These are phyloP conservation scores for Lophotriccus pileatus DNA, from an alignment of 2,797 vertebrate species.

Conservation along the genomic window DNA sequence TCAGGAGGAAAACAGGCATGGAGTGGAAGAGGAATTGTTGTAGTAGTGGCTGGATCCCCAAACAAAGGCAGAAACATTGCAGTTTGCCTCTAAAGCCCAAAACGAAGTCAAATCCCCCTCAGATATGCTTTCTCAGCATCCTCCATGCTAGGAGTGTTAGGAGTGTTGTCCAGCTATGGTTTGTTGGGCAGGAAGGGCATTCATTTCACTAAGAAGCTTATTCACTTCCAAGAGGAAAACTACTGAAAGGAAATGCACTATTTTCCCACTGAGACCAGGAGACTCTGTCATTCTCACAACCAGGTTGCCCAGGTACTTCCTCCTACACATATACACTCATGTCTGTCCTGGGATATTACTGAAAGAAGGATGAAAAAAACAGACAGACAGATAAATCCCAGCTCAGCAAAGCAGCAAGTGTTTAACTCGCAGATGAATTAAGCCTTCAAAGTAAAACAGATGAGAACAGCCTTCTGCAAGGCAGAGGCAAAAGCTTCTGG, in stretches of 20 bases:
- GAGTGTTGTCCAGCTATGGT: not conserved
- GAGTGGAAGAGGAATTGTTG: not conserved
- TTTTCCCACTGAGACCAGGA: not conserved
- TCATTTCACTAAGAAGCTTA: not conserved
- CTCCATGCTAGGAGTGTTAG: fast-evolving
- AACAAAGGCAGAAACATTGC: not conserved
- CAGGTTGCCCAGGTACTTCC: not conserved
- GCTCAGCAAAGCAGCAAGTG: not conserved
- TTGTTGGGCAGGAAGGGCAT: not conserved
- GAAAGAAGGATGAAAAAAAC: not conserved
- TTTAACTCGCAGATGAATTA: not conserved
- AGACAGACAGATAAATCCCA: not conserved
- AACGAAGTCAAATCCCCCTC: not conserved
- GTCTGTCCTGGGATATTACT: not conserved
- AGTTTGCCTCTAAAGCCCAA: not conserved
- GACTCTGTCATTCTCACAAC: not conserved
- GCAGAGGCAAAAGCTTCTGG: not conserved
- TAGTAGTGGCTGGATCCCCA: not conserved
- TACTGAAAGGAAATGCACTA: not conserved
- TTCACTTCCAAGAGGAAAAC: not conserved
- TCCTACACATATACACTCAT: not conserved
- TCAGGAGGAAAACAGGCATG: not conserved
- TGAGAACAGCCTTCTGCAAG: not conserved
- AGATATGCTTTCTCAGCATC: not conserved
- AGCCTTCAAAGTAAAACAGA: not conserved